Evolutionary conservation across 2,888 invertebrate species (phyloP).

Genomic region (Torymus tubicola): DNA sequence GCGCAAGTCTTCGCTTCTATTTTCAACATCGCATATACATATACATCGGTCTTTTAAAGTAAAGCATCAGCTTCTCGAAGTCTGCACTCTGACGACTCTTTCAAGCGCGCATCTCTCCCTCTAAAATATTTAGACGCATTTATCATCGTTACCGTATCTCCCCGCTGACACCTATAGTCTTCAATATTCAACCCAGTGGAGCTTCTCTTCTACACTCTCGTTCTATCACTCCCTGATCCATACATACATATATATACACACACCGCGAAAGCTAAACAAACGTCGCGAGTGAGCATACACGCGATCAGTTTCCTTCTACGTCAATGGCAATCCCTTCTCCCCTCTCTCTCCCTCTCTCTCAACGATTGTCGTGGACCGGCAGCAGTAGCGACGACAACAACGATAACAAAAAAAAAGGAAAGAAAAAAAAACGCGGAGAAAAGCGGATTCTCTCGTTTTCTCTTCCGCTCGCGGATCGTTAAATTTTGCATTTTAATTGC

Average conservation of each 20-base stretch:
- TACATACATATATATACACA: no score
- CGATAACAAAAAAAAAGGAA: not conserved
- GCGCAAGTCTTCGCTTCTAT: no score
- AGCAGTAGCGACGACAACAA: not conserved
- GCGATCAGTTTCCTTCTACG: constrained; percentile 5
- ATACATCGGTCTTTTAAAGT: no score
- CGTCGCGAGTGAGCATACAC: not conserved
- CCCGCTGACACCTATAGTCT: not conserved
- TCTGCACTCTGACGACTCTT: no score
- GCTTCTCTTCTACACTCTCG: not conserved
- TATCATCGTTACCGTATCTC: not conserved
- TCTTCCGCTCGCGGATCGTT: constrained; percentile 60
- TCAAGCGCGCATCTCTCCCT: not conserved
- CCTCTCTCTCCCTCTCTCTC: not conserved
- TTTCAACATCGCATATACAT: no score
- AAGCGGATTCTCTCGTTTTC: constrained; percentile 24
- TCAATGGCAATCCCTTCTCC: not conserved
- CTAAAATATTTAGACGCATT: not conserved
- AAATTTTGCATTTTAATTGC: constrained; percentile 70
- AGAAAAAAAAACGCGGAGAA: not conserved
- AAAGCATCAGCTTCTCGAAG: no score
- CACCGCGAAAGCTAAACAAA: no score
- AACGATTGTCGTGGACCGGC: not conserved
- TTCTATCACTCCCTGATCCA: no score
- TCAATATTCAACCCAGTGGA: not conserved